A percentile compares a stretch with the other conserved stretches of the same genome.
Evolutionary conservation across 1,140 invertebrate species (phyloP).

Genomic region (Drosophila guanche): DNA sequence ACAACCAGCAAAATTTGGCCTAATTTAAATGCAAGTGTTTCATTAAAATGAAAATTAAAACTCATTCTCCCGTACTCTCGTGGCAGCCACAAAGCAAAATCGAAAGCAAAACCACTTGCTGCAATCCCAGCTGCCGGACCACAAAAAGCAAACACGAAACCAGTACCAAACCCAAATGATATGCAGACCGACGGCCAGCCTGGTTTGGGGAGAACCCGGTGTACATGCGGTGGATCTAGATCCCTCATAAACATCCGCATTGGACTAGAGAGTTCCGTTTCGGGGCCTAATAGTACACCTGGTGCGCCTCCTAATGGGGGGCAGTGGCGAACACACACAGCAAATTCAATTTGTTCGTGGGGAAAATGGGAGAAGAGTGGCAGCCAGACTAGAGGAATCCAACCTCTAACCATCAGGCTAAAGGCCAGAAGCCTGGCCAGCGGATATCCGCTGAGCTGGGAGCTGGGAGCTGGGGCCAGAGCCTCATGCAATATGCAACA

Average conservation of each 20-base stretch:
- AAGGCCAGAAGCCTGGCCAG: constrained; percentile 17
- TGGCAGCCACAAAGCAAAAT: constrained; percentile 37
- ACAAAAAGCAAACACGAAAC: constrained; percentile 6
- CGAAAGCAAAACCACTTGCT: constrained; percentile 12
- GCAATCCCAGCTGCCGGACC: constrained; percentile 33
- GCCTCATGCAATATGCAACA: constrained; percentile 69
- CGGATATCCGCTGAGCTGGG: constrained; percentile 66
- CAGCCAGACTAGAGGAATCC: neutral
- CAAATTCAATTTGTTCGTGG: constrained; percentile 63
- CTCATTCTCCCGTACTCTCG: neutral
- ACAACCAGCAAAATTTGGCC: constrained; percentile 9
- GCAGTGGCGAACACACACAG: constrained; percentile 25
- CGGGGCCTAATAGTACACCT: constrained; percentile 30
- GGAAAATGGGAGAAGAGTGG: constrained; percentile 12
- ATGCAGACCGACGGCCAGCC: neutral
- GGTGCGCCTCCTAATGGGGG: constrained; percentile 40
- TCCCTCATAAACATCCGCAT: constrained; percentile 35
- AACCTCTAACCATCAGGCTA: no score
- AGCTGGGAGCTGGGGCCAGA: constrained; percentile 1
- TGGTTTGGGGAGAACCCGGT: constrained; percentile 39
- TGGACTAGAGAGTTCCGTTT: constrained; percentile 26
- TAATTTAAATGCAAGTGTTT: constrained; percentile 36
- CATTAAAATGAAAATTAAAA: constrained; percentile 30
- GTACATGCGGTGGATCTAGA: constrained; percentile 30
- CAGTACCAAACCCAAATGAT: constrained; percentile 5